Evolutionary conservation across 2,888 invertebrate species (phyloP), one percentile per base, ranked within the genome.

Genomic region (Plagiodera versicolora): DNA sequence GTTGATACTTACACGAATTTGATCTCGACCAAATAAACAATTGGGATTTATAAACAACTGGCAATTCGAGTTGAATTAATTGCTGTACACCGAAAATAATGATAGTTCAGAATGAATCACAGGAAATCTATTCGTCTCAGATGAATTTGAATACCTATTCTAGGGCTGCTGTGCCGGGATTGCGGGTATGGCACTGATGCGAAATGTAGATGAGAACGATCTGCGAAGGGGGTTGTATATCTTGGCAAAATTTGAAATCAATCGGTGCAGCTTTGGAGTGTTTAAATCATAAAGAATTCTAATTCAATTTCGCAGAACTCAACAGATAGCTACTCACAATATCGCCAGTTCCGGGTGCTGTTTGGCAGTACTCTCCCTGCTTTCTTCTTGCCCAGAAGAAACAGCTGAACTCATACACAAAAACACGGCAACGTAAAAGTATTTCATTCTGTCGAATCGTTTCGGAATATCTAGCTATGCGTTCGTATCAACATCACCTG

Each of bases 331-430:
- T 53, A 70, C 74, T 74, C 66, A 76, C 76, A 76, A 56, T 67
- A 73, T 74, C 9, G 72, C 63, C 53, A 76, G 56, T 61, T 76
- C 76, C 0, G 76, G 76, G 63, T 75, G 76, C 64, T 75, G 75
- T 56, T 76, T 75, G 17, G 70, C 62, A 39, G 58, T 62, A 47
- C 58, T 62, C 46, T 62, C 72, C 52, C 70, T 66, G 44, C 70
- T 69, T 11, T 72, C 72, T 5, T 60, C 67, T 18, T 61, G 50
- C 3, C 64, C 68, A 18, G 61, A 49, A 11, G 53, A 49, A 19
- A 66, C 66, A n/a, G 64, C 32, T 1, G 64, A 66, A 39, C 64
- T 66, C 30, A 69, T 63, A 28, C 71, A 70, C 60, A 69, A 55
- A 61, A 72, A 70, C 52, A 71, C 66, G 8, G 63, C 61, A 24